Percentiles rank a stretch among this genome's conserved stretches.
Conservation (phyloP, 2,797 vertebrate species). For the Kryptopterus vitreolus region DNA sequence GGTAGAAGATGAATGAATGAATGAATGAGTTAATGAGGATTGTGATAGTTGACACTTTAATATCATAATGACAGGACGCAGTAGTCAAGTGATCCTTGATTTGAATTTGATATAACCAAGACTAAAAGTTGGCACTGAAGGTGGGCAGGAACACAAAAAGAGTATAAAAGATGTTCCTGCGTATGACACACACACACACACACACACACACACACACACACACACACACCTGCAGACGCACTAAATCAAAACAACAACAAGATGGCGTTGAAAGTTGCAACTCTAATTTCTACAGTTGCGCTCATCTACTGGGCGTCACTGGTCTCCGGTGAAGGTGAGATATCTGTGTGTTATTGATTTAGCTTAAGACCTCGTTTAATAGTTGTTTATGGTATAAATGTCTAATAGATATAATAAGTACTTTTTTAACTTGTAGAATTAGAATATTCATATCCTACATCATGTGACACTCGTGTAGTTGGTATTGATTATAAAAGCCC, state of each 20-base stretch:
- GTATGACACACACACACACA: not conserved
- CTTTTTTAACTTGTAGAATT: not conserved
- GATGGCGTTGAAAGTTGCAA: constrained; percentile 15
- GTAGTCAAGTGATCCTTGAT: not conserved
- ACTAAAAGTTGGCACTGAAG: not conserved
- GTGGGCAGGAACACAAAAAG: not conserved
- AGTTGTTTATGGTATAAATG: not conserved
- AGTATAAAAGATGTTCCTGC: not conserved
- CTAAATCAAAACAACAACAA: not conserved
- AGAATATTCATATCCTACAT: too few species aligned
- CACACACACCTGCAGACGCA: too few species aligned
- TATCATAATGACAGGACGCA: too few species aligned
- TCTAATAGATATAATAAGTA: too few species aligned
- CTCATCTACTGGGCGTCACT: not conserved
- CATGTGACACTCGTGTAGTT: too few species aligned
- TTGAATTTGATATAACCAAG: not conserved
- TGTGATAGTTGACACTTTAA: too few species aligned
- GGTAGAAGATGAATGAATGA: too few species aligned
- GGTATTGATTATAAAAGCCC: too few species aligned
- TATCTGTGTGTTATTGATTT: not conserved
- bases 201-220: not conserved
- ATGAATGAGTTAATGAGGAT: not conserved
- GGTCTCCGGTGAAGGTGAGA: constrained; percentile 10
- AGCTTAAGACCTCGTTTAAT: not conserved
- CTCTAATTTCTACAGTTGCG: not conserved